Conservation (phyloP, 2,797 vertebrate genomes). For the Perdix hodgsoniae region DNA sequence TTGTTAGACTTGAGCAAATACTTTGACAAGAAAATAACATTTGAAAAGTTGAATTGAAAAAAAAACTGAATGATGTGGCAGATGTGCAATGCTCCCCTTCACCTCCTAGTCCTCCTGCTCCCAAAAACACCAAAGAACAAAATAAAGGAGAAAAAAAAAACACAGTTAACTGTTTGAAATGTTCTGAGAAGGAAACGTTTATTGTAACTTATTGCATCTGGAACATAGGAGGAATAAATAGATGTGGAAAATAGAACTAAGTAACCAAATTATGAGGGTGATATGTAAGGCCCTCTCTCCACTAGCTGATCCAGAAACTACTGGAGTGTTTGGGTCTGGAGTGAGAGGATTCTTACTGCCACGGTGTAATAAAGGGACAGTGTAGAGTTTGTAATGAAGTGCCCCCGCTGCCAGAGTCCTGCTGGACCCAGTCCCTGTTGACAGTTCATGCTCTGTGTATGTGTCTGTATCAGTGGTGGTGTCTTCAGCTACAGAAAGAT, state of each 20-base stretch:
- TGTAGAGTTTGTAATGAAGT: background rate
- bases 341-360: background rate
- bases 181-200: background rate
- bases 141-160: background rate
- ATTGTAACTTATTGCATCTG: background rate
- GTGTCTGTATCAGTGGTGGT: too few relatives aligned
- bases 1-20: background rate
- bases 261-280: background rate
- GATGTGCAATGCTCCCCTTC: too few relatives aligned
- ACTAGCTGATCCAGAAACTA: background rate
- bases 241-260: background rate
- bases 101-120: too few relatives aligned
- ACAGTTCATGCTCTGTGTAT: background rate
- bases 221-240: background rate
- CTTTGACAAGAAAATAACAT: background rate
- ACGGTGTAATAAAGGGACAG: background rate
- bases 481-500: background rate
- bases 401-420: background rate
- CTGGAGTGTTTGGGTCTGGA: background rate
- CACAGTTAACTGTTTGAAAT: too few relatives aligned
- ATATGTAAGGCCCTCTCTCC: background rate
- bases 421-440: too few relatives aligned
- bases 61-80: background rate
- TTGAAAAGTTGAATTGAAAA: too few relatives aligned
- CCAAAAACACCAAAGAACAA: background rate